Evolutionary conservation across 2,888 invertebrate genomes (phyloP).

Genomic region (Colletes collaris): DNA sequence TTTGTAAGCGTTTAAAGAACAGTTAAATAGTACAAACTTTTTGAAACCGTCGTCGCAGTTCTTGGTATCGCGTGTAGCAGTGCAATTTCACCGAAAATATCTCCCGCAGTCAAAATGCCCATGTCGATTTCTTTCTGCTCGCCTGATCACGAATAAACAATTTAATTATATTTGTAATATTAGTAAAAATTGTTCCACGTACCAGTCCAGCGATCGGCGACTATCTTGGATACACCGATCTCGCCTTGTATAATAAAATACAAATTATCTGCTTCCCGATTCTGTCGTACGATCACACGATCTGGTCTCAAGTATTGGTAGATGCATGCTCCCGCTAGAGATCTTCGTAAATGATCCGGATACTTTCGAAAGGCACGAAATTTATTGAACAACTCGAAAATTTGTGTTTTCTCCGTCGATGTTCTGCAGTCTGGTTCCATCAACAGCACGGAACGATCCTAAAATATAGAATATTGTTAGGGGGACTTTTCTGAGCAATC

Average conservation of each 20-base stretch:
- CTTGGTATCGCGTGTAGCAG: conserved; percentile 86
- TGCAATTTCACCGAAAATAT: conserved; percentile 88
- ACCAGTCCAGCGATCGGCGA: conserved; percentile 84
- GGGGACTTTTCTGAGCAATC: too few species aligned
- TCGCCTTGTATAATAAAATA: conserved; percentile 88
- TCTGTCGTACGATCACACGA: conserved; percentile 86
- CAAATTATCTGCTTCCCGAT: conserved; percentile 85
- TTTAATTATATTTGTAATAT: background rate
- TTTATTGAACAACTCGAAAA: conserved; percentile 69
- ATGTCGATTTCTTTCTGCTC: conserved; percentile 79
- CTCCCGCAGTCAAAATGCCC: conserved; percentile 85
- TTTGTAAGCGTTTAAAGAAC: background rate
- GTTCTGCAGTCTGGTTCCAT: conserved; percentile 64
- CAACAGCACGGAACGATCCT: conserved; percentile 77
- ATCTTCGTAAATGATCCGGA: conserved; percentile 85
- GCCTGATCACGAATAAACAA: conserved; percentile 56
- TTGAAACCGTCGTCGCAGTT: conserved; percentile 86
- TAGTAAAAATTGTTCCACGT: conserved; percentile 1
- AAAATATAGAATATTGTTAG: conserved; percentile 25
- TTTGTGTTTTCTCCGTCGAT: conserved; percentile 61
- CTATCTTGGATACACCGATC: conserved; percentile 84
- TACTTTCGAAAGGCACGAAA: conserved; percentile 71
- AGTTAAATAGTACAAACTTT: conserved; percentile 67
- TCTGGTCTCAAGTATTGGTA: conserved; percentile 86
- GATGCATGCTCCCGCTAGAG: conserved; percentile 86